Conservation (phyloP, 2,113 vertebrate species). For the Columba livia region DNA sequence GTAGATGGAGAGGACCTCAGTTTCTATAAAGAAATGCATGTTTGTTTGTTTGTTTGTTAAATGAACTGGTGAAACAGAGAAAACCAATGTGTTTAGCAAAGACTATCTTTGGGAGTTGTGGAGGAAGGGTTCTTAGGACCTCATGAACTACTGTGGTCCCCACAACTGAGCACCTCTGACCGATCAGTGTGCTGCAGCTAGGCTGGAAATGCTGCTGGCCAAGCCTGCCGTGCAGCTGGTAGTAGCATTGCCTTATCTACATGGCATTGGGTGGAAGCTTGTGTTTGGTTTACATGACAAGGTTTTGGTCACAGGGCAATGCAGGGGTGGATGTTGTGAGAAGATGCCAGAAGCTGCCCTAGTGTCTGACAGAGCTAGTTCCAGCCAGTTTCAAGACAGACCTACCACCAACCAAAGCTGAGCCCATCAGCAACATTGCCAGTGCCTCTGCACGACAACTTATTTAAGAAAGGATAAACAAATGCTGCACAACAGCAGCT, state of each 20-base stretch:
- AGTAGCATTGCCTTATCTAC: neutral
- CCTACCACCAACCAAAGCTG: neutral
- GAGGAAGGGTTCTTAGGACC: neutral
- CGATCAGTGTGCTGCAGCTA: neutral
- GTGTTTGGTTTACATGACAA: neutral
- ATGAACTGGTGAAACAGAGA: neutral
- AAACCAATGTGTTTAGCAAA: neutral
- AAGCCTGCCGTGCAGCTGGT: neutral
- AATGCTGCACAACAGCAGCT: neutral
- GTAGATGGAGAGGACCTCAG: neutral
- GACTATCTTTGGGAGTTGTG: neutral
- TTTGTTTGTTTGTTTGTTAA: too few relatives aligned
- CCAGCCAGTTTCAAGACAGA: neutral
- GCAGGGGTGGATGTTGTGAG: too few relatives aligned
- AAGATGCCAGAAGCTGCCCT: too few relatives aligned
- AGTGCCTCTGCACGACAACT: neutral
- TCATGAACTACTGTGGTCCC: neutral
- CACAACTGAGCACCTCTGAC: neutral
- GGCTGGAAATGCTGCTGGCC: neutral
- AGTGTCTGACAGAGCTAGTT: neutral
- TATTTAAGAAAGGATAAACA: neutral
- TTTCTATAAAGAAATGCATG: neutral
- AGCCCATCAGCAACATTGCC: neutral
- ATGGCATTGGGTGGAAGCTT: neutral
- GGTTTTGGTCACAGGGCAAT: neutral